Conservation (phyloP, 2,888 invertebrate species). For the Leptinotarsa haldemani region DNA sequence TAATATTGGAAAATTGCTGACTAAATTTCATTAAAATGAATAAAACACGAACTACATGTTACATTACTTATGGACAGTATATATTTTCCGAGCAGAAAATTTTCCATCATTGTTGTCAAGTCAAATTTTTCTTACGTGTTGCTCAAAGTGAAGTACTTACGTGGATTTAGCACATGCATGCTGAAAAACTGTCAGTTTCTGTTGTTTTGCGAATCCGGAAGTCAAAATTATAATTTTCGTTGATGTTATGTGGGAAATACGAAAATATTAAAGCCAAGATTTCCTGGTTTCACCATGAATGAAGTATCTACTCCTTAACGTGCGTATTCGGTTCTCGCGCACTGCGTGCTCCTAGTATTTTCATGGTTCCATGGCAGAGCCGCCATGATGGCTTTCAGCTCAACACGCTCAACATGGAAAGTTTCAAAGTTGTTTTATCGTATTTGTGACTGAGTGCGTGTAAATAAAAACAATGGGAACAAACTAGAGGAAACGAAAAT, state of each 20-base stretch:
- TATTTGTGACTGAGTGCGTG: slow-evolving; percentile 83
- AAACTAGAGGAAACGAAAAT: slow-evolving; percentile 76
- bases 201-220: not conserved
- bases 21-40: no score
- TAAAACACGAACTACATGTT: not conserved
- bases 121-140: slow-evolving; percentile 3
- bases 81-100: slow-evolving; percentile 3
- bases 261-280: slow-evolving; percentile 5
- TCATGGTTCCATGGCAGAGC: slow-evolving; percentile 70
- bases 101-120: not conserved
- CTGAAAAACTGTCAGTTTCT: slow-evolving; percentile 1
- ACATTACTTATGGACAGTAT: not conserved
- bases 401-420: slow-evolving; percentile 79
- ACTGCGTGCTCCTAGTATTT: slow-evolving; percentile 74
- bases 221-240: slow-evolving; percentile 19
- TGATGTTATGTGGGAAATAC: not conserved
- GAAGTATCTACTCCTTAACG: slow-evolving; percentile 59
- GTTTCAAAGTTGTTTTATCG: slow-evolving; percentile 79
- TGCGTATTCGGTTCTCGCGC: slow-evolving; percentile 78
- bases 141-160: slow-evolving; percentile 12
- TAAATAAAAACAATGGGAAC: slow-evolving; percentile 81
- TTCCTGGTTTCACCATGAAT: slow-evolving; percentile 53
- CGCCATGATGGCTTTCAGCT: slow-evolving; percentile 88
- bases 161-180: slow-evolving; percentile 8
- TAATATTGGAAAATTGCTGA: no score